Percentiles rank a stretch among this genome's conserved stretches.
Conservation (phyloP, 2,797 vertebrate species). For the Spheniscus humboldti region DNA sequence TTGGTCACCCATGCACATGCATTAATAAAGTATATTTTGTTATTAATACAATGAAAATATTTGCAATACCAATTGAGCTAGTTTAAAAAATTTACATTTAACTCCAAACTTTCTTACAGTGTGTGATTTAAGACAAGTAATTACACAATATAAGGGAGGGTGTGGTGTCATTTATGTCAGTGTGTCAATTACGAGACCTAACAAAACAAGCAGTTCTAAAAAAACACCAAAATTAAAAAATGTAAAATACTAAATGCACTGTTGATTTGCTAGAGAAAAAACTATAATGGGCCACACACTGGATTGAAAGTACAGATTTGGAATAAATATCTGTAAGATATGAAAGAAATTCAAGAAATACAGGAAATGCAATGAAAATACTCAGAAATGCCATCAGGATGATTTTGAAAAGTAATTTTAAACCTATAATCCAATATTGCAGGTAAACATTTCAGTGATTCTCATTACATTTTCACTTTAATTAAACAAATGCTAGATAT, state of each 20-base stretch:
- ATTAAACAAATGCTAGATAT: neutral
- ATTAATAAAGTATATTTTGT: neutral
- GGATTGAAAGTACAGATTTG: neutral
- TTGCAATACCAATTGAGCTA: neutral
- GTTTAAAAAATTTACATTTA: neutral
- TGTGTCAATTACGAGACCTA: neutral
- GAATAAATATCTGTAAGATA: neutral
- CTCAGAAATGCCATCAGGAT: neutral
- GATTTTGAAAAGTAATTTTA: neutral
- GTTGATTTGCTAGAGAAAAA: neutral
- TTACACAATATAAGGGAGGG: neutral
- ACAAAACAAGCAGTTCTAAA: neutral
- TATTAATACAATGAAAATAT: neutral
- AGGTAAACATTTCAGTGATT: neutral
- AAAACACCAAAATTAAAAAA: neutral
- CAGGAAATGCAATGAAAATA: neutral
- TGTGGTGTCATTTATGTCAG: neutral
- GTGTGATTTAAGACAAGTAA: neutral
- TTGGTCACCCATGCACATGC: neutral
- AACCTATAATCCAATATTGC: neutral
- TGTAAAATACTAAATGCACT: neutral
- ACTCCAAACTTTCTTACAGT: neutral
- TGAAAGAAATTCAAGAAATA: neutral
- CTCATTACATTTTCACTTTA: neutral
- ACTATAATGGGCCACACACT: neutral